Conservation (phyloP, 64 coral and sea anemone species). For the Anthopleura sola region DNA sequence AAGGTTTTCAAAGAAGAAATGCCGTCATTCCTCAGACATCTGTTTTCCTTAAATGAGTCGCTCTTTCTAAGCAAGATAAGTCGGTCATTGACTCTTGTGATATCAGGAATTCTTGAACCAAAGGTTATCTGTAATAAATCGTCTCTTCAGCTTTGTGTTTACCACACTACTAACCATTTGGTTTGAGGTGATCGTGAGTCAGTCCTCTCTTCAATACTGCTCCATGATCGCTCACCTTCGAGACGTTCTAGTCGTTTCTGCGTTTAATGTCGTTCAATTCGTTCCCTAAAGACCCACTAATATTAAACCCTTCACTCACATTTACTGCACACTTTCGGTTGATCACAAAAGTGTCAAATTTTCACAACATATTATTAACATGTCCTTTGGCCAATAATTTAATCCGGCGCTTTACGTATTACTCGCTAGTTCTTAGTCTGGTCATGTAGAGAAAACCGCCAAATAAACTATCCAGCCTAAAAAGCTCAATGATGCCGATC, state of each 20-base stretch:
- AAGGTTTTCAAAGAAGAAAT: neutral
- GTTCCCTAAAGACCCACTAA: no score
- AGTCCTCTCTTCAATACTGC: neutral
- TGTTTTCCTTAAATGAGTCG: neutral
- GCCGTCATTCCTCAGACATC: neutral
- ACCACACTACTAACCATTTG: conserved; percentile 3
- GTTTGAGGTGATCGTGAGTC: neutral
- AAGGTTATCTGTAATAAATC: conserved; percentile 5
- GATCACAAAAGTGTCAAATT: no score
- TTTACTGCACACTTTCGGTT: no score
- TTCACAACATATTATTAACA: no score
- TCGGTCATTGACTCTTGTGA: neutral
- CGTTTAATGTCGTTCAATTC: no score
- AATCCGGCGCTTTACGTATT: no score
- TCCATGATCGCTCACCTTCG: neutral
- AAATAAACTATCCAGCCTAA: no score
- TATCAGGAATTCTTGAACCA: conserved; percentile 1
- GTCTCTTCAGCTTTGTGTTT: conserved; percentile 3
- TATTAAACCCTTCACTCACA: no score
- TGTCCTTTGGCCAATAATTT: no score
- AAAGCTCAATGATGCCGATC: no score
- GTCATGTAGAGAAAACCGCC: no score
- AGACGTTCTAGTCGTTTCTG: neutral
- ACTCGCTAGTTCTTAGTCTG: no score
- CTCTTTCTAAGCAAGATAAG: neutral